These are phyloP conservation scores for Megalops atlanticus DNA, from an alignment of 2,113 vertebrate species.

Conservation along the genomic window DNA sequence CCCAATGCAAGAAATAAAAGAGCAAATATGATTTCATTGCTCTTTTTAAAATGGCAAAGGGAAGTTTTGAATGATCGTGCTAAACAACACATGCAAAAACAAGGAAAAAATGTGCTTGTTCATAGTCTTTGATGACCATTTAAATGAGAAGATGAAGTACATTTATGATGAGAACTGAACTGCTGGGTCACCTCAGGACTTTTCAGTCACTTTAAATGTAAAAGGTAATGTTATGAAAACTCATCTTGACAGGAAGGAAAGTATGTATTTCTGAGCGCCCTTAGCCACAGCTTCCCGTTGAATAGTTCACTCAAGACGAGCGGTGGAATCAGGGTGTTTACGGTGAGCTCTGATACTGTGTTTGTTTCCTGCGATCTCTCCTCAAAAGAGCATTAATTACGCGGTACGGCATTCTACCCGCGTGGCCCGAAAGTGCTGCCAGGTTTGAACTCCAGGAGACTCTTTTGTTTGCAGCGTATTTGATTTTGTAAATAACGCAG, in stretches of 20 bases:
- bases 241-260: neutral
- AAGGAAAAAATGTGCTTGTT: neutral
- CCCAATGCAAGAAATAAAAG: neutral
- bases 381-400: neutral
- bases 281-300: neutral
- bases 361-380: neutral
- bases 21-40: neutral
- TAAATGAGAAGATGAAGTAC: neutral
- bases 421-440: neutral
- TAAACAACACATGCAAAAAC: neutral
- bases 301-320: neutral
- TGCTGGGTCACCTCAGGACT: neutral
- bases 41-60: neutral
- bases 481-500: constrained; percentile 22
- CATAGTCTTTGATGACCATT: neutral
- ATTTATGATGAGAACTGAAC: neutral
- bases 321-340: neutral
- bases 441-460: neutral
- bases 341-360: neutral
- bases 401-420: neutral
- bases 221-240: neutral
- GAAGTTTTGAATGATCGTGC: neutral
- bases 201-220: neutral
- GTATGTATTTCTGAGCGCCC: neutral
- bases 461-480: neutral